Conservation (phyloP, 2,888 invertebrate genomes). For the Pachycephus smyrnensis region DNA sequence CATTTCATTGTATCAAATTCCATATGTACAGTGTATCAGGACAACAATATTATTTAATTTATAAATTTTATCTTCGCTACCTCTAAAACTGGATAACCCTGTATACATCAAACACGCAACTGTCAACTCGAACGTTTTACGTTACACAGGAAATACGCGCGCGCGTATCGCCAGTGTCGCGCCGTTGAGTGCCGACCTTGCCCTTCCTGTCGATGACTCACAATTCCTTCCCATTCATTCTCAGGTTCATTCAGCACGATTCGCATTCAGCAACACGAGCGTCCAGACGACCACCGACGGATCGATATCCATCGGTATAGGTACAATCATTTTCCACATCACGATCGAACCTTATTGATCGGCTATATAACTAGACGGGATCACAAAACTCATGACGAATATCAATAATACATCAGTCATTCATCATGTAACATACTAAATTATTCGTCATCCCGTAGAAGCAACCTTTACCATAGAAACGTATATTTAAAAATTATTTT, state of each 20-base stretch:
- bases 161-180: constrained; percentile 30
- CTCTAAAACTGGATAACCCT: background rate
- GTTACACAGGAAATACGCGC: background rate
- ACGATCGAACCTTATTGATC: background rate
- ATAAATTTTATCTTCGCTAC: no score
- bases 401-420: background rate
- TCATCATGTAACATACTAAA: no score
- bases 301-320: background rate
- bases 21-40: background rate
- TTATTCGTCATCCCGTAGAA: no score
- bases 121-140: background rate
- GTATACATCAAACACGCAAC: background rate
- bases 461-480: background rate
- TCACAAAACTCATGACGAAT: background rate
- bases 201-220: constrained; percentile 49
- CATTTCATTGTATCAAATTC: background rate
- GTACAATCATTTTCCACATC: background rate
- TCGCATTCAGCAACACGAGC: constrained; percentile 1
- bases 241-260: constrained; percentile 1
- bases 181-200: constrained; percentile 31
- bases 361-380: background rate
- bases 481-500: background rate
- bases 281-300: background rate
- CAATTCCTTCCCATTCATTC: constrained; percentile 36
- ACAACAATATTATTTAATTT: no score